phyloP scores from a whole-genome alignment of 1,140 invertebrate genomes.

The Portunus trituberculatus region DNA sequence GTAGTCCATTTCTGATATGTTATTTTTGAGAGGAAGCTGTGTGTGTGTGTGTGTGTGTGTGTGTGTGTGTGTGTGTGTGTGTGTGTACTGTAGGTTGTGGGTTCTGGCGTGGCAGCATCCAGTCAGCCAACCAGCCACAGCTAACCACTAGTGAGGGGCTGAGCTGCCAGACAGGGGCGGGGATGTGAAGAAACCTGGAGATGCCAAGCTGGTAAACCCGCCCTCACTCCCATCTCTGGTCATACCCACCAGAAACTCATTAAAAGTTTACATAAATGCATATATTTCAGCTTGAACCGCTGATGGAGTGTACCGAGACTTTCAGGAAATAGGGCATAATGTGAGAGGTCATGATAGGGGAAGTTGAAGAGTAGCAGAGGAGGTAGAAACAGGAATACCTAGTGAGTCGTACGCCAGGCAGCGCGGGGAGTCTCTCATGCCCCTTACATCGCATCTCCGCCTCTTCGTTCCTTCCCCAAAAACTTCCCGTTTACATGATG shows the following conservation, averaged over 20 bases:
- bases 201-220: neutral
- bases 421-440: neutral
- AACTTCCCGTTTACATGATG: neutral
- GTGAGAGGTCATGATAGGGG: neutral
- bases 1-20: no score
- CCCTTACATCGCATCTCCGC: neutral
- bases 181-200: neutral
- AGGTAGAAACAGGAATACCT: neutral
- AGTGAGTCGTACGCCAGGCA: neutral
- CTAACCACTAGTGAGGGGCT: neutral
- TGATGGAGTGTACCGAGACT: neutral
- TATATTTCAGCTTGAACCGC: neutral
- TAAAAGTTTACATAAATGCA: no score
- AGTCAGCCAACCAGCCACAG: neutral
- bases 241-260: neutral
- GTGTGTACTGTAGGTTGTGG: neutral
- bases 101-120: neutral
- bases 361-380: neutral
- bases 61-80: neutral
- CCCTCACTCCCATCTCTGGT: neutral
- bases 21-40: neutral
- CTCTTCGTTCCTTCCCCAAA: neutral
- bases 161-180: neutral
- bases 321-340: constrained; percentile 12
- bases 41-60: constrained; percentile 6